Conservation (phyloP, 2,888 invertebrate genomes). For the Andricus quercusramuli region DNA sequence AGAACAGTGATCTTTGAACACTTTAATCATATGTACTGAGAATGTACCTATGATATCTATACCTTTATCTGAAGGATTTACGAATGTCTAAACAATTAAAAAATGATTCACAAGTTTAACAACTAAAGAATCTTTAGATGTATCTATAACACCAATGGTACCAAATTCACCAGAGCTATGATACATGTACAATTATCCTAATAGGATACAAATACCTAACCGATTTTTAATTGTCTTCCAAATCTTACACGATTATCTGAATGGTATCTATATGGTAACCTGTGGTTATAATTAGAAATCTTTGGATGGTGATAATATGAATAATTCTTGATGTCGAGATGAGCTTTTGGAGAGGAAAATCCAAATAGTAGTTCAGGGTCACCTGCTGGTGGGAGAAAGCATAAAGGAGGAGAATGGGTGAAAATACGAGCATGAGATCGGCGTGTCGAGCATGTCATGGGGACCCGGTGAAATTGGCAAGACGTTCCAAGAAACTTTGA, state of each 20-base stretch:
- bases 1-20: no score
- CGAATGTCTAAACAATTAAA: no score
- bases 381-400: slow-evolving; percentile 25
- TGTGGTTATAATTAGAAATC: neutral
- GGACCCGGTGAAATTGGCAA: slow-evolving; percentile 73
- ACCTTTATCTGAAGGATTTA: no score
- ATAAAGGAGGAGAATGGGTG: slow-evolving; percentile 46
- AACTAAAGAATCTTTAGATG: no score
- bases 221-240: neutral
- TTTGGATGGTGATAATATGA: neutral
- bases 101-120: no score
- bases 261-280: neutral
- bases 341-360: slow-evolving; percentile 9
- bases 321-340: neutral
- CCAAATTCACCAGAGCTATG: no score
- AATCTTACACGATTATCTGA: neutral
- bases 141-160: no score
- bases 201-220: neutral
- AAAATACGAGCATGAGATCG: slow-evolving; percentile 53
- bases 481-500: slow-evolving; percentile 73
- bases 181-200: no score
- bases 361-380: slow-evolving; percentile 6
- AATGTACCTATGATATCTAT: no score
- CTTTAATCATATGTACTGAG: no score
- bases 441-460: slow-evolving; percentile 60